Conservation (phyloP, 2,113 vertebrate genomes). For the Chloroceryle aenea region DNA sequence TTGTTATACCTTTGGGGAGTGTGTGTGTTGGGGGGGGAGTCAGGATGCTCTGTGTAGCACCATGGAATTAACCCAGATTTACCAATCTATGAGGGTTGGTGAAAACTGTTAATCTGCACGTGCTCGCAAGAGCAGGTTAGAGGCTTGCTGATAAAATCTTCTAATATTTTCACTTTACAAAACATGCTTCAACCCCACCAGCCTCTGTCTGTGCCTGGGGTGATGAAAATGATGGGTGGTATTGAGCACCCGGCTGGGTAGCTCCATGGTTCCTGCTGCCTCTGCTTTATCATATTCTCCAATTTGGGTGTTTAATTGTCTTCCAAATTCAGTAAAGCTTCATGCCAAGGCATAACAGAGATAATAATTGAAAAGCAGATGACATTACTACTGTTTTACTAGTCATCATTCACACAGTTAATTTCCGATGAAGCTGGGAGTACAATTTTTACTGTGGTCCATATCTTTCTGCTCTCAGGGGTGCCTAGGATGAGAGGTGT, state of each 20-base stretch:
- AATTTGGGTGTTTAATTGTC: not conserved
- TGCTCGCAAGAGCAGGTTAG: not conserved
- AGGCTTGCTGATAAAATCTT: constrained; percentile 35
- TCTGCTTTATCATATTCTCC: not conserved
- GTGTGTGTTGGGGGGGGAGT: not conserved
- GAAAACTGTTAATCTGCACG: not conserved
- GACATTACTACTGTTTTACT: not conserved
- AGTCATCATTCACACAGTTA: not conserved
- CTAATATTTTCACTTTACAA: not conserved
- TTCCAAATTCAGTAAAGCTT: not conserved
- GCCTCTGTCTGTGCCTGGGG: constrained; percentile 2
- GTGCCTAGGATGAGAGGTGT: not conserved
- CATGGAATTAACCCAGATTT: not conserved
- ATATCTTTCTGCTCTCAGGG: not conserved
- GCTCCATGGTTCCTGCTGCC: not conserved
- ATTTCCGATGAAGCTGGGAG: not conserved
- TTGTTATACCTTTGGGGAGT: not conserved
- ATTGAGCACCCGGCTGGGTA: not conserved
- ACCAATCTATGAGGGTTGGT: not conserved
- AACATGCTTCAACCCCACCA: not conserved
- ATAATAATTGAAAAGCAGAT: not conserved
- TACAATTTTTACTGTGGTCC: not conserved
- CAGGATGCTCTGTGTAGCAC: not conserved
- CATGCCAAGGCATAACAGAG: not conserved
- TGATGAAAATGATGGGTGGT: not conserved